phyloP scores from a whole-genome alignment of 2,113 vertebrate genomes.

The Pontoporia blainvillei region DNA sequence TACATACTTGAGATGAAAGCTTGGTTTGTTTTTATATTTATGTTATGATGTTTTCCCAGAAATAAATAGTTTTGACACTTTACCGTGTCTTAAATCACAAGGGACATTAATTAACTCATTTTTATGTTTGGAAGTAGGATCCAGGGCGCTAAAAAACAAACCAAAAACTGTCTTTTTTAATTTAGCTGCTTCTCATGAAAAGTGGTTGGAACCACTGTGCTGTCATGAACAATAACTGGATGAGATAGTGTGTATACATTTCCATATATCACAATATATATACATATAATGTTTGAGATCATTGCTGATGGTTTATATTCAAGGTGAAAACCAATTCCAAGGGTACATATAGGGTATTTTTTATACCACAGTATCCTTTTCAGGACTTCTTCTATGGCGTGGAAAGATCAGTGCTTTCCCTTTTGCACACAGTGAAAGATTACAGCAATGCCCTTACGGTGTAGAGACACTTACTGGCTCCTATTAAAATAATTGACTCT shows the following conservation, averaged over 20 bases:
- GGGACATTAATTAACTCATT: background rate
- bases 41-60: background rate
- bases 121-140: background rate
- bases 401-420: background rate
- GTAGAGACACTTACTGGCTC: background rate
- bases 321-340: background rate
- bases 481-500: background rate
- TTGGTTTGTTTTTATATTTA: background rate
- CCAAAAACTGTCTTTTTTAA: background rate
- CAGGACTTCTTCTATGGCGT: background rate
- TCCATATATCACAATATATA: too few relatives aligned
- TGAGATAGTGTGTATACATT: background rate
- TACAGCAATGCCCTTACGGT: background rate
- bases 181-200: background rate
- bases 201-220: background rate
- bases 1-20: background rate
- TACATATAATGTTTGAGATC: background rate
- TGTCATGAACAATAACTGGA: background rate
- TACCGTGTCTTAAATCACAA: background rate
- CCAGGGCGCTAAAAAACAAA: background rate
- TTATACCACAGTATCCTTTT: background rate
- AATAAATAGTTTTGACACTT: background rate
- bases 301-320: background rate
- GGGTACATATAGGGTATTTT: background rate
- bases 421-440: background rate